Base-by-base conservation (phyloP, 2,797 vertebrate species). In the Myotis planiceps region DNA sequence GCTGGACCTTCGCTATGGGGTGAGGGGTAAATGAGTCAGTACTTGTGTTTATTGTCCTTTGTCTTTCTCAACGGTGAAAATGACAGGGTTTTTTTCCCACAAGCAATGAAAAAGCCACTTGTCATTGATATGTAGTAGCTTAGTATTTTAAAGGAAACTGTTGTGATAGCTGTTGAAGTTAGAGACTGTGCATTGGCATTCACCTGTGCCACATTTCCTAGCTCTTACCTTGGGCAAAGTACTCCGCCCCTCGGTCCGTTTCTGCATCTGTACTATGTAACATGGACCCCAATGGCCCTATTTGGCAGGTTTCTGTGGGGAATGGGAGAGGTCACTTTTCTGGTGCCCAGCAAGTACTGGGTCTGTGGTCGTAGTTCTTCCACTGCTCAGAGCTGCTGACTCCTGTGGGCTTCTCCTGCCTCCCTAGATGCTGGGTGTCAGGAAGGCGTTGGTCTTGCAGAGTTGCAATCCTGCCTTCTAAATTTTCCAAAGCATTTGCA, bases 281-380 rank as follows among this genome's bases (percentile, higher is more conserved):
- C 63, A 69, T 47, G 53, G 69, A 42, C 37, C 0, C 23, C 12
- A 14, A 37, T 19, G 4, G 10, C 14, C 25, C 9, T 12, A 3
- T 27, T 5, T 42, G 45, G 72, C 25, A 27, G 76, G 19, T 14
- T 66, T 39, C 18, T 13, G 34, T 5, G 39, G 66, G 15, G 58
- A 9, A 29, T 18, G 39, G 34, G 1, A 0, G 3, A 15, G 53
- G 29, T 6, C 7, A 13, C 5, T n/a, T 6, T 7, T 6, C 0
- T 8, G 49, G 55, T 7, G 0, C n/a, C 18, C 49, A 32, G 60
- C 51, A 2, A 3, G 25, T 2, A n/a, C 42, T 18, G 32, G 19
- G 66, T 4, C 55, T 55, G 55, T 1, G 2, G 21, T 15, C 23
- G 42, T 47, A 32, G 9, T 9, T 9, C 14, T 8, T 0, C 65